These are phyloP conservation scores for Murina feae DNA, from an alignment of 2,113 vertebrate genomes.

Conservation along the genomic window DNA sequence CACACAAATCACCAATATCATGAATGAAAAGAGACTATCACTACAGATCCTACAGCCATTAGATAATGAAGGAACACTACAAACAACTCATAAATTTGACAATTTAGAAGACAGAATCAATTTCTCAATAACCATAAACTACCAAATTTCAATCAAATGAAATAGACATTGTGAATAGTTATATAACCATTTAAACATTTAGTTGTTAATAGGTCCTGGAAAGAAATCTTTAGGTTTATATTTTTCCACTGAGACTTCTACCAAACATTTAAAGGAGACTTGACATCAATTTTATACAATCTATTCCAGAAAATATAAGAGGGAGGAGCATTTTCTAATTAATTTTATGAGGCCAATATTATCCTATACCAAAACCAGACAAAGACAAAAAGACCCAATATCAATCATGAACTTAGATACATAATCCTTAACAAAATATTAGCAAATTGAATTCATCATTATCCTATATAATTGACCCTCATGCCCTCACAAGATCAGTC, in stretches of 20 bases:
- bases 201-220: not conserved
- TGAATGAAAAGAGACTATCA: not conserved
- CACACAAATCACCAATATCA: not conserved
- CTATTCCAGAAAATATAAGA: not conserved
- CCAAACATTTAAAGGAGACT: not conserved
- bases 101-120: not conserved
- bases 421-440: not conserved
- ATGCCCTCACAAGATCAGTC: too few relatives aligned
- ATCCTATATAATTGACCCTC: too few relatives aligned
- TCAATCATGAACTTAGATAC: not conserved
- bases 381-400: not conserved
- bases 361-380: not conserved
- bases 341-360: not conserved
- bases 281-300: not conserved
- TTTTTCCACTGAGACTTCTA: not conserved
- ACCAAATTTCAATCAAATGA: not conserved
- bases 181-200: not conserved
- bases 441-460: not conserved
- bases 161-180: not conserved
- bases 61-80: not conserved
- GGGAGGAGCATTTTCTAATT: not conserved
- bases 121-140: not conserved
- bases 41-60: not conserved
- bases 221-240: not conserved
- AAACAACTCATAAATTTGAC: not conserved